Base-by-base conservation (phyloP, 2,113 vertebrate species). In the Microtus ochrogaster region DNA sequence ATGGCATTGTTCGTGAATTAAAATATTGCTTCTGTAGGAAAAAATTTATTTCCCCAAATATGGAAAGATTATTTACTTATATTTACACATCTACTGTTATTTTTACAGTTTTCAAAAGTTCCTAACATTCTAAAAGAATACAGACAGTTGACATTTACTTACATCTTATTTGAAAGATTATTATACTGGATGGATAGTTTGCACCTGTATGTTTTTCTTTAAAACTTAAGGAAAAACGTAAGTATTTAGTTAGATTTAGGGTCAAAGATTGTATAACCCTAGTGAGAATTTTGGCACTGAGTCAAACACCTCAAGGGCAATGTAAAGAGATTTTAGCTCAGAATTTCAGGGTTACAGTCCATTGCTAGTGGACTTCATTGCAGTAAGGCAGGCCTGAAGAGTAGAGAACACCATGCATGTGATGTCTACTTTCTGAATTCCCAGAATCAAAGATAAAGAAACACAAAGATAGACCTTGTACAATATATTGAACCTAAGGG, bases 1-100 rank as follows among this genome's bases (percentile, higher is more conserved):
- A 55, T 52, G 65, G n/a, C 24, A 90, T n/a, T 92, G 47, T 21
- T 68, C 74, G 84, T 30, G 68, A 83, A 83, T 90, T 89, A 79
- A 33, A 92, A 65, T 13, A 73, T 24, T 49, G 6, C 49, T 90
- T 91, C 36, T 91, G 93, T 77, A 39, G 28, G 41, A 70, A 94
- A 96, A 78, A 33, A 92, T 68, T 44, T 93, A 3, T 47, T 63
- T 41, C 26, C 8, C 17, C 24, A 79, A 94, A 96, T 30, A 36
- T 94, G 86, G 28, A 41, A 28, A 24, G 3, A 5, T 89, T 28
- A 28, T 63, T 77, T 89, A 76, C 65, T 94, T 92, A 49, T 47
- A 92, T 39, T 65, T 13, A 7, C 13, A 41, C 78, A 41, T 39
- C 14, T 68, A 26, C 36, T 76, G 30, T 78, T 88, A 49, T 89